Conservation (phyloP, 2,888 invertebrate species). For the Hydraecia micacea region DNA sequence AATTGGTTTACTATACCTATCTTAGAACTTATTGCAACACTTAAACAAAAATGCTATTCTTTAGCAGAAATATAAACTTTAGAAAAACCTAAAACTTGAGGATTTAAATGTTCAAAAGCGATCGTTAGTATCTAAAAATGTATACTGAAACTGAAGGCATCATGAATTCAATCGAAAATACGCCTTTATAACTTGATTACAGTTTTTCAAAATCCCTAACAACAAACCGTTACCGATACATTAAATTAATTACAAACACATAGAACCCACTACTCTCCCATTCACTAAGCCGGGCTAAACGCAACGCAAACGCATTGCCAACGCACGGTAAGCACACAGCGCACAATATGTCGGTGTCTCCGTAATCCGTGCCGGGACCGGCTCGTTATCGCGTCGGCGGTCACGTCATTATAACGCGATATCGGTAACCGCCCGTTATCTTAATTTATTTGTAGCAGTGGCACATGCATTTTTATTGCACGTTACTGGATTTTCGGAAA, state of each 20-base stretch:
- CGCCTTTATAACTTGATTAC: not conserved
- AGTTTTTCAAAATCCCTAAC: conserved; percentile 5
- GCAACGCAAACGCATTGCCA: conserved; percentile 35
- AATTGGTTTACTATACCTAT: not conserved
- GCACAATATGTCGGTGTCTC: conserved; percentile 62
- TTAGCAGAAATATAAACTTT: not conserved
- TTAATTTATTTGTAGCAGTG: conserved; percentile 60
- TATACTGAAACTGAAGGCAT: not conserved
- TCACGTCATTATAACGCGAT: conserved; percentile 78
- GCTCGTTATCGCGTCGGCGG: conserved; percentile 79
- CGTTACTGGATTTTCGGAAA: not conserved
- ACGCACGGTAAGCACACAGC: conserved; percentile 40
- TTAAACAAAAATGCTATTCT: not conserved
- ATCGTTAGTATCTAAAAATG: not conserved
- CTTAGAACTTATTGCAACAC: not conserved
- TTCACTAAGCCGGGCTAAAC: conserved; percentile 50
- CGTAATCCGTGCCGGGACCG: conserved; percentile 73
- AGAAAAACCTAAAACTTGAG: not conserved
- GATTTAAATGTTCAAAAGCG: not conserved
- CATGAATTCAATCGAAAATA: not conserved
- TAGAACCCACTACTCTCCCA: conserved; percentile 12
- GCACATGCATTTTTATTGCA: conserved; percentile 28
- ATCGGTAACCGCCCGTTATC: conserved; percentile 62
- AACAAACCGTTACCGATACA: conserved; percentile 24
- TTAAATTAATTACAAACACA: conserved; percentile 34